These are phyloP conservation scores for Mastomys coucha DNA, from an alignment of 2,113 vertebrate species.

Conservation along the genomic window DNA sequence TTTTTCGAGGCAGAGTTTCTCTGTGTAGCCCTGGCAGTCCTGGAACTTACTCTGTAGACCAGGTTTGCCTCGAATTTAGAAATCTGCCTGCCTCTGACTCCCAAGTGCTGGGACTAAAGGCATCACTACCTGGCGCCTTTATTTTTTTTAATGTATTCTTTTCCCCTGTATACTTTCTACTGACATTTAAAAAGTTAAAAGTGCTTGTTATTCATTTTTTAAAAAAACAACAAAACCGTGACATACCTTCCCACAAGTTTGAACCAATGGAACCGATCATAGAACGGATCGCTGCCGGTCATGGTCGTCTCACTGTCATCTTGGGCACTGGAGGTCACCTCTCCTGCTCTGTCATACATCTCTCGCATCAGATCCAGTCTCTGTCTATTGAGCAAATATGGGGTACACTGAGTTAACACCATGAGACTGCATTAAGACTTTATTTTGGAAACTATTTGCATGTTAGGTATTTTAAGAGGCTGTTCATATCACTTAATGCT, in stretches of 20 bases:
- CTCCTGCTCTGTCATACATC: slow-evolving; percentile 98
- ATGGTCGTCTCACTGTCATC: slow-evolving; percentile 92
- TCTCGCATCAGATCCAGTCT: slow-evolving; percentile 97
- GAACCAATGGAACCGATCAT: slow-evolving; percentile 99
- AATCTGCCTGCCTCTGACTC: too few relatives aligned
- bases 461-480: neutral
- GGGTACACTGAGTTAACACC: neutral
- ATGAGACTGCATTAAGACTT: neutral
- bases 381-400: slow-evolving; percentile 87
- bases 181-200: slow-evolving; percentile 16
- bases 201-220: neutral
- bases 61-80: too few relatives aligned
- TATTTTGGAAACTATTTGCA: slow-evolving; percentile 3
- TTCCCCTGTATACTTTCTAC: neutral
- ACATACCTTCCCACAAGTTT: slow-evolving; percentile 97
- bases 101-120: too few relatives aligned
- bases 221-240: neutral
- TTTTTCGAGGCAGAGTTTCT: too few relatives aligned
- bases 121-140: too few relatives aligned
- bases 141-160: neutral
- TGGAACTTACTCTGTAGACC: too few relatives aligned
- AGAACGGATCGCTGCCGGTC: slow-evolving; percentile 97
- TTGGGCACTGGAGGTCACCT: slow-evolving; percentile 92
- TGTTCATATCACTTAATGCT: neutral
- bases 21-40: too few relatives aligned